A percentile compares a stretch with the other conserved stretches of the same genome.
phyloP scores from a whole-genome alignment of 2,888 invertebrate species.

The Timandra comae region DNA sequence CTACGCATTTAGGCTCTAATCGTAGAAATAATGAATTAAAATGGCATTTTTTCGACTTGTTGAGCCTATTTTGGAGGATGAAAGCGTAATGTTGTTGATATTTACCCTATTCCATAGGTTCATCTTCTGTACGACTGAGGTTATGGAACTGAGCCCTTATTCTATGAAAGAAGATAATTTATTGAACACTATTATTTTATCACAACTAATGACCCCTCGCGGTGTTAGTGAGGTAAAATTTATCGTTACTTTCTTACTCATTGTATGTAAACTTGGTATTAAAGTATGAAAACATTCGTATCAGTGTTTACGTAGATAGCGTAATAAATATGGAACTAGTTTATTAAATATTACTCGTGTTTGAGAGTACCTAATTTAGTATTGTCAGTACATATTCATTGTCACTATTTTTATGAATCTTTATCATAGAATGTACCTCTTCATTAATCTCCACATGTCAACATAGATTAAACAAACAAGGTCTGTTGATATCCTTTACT shows the following conservation, averaged over 20 bases:
- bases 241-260: constrained; percentile 27
- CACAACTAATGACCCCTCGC: constrained; percentile 66
- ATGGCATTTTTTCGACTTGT: constrained; percentile 39
- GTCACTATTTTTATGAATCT: too few relatives aligned
- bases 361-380: too few relatives aligned
- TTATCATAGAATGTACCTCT: too few relatives aligned
- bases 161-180: constrained; percentile 61
- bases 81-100: constrained; percentile 32
- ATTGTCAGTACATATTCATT: too few relatives aligned
- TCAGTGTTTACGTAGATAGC: constrained; percentile 58
- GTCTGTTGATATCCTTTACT: too few relatives aligned
- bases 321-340: constrained; percentile 30
- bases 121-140: constrained; percentile 61
- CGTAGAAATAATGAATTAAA: constrained; percentile 66
- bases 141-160: constrained; percentile 69
- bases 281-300: constrained; percentile 52
- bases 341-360: not conserved
- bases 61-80: constrained; percentile 28
- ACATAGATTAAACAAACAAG: too few relatives aligned
- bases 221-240: constrained; percentile 58
- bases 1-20: constrained; percentile 65
- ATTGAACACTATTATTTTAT: constrained; percentile 51
- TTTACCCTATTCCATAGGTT: constrained; percentile 58
- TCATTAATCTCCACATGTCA: too few relatives aligned
- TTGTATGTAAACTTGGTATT: constrained; percentile 27